phyloP scores from a whole-genome alignment of 2,797 vertebrate genomes.

The Lagocephalus sceleratus region DNA sequence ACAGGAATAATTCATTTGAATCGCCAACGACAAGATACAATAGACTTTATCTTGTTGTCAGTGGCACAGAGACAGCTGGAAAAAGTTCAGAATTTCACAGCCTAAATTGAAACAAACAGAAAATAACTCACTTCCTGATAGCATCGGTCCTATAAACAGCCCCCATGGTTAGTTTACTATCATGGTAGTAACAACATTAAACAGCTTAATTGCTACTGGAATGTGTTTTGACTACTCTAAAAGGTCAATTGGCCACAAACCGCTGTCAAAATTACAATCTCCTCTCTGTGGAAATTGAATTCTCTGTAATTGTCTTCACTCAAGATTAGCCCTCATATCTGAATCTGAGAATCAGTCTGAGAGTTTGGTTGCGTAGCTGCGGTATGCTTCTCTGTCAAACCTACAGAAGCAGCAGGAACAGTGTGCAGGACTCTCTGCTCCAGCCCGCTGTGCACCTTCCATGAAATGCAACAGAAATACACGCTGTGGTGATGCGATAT shows the following conservation, averaged over 20 bases:
- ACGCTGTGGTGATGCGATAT: too few species aligned
- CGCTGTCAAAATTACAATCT: not conserved
- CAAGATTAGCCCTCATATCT: too few species aligned
- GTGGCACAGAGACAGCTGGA: constrained; percentile 37
- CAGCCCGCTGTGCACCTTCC: too few species aligned
- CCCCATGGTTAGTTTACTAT: constrained; percentile 11
- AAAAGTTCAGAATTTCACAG: constrained; percentile 53
- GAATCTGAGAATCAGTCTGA: too few species aligned
- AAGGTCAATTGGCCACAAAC: not conserved
- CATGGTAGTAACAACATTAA: not conserved
- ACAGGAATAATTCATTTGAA: constrained; percentile 72
- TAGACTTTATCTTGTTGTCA: constrained; percentile 52
- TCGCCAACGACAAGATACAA: constrained; percentile 58
- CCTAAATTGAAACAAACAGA: constrained; percentile 25
- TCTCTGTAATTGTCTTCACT: too few species aligned
- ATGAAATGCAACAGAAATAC: too few species aligned
- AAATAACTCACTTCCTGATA: constrained; percentile 34
- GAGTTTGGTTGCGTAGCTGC: too few species aligned
- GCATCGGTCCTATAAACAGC: constrained; percentile 3
- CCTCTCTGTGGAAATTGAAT: not conserved
- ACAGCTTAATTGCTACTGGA: not conserved
- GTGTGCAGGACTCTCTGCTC: too few species aligned
- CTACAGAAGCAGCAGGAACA: too few species aligned
- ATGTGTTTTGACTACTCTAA: constrained; percentile 6
- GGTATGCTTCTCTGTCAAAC: too few species aligned